phyloP scores from a whole-genome alignment of 2,113 vertebrate genomes.

The Hemiprocne comata region DNA sequence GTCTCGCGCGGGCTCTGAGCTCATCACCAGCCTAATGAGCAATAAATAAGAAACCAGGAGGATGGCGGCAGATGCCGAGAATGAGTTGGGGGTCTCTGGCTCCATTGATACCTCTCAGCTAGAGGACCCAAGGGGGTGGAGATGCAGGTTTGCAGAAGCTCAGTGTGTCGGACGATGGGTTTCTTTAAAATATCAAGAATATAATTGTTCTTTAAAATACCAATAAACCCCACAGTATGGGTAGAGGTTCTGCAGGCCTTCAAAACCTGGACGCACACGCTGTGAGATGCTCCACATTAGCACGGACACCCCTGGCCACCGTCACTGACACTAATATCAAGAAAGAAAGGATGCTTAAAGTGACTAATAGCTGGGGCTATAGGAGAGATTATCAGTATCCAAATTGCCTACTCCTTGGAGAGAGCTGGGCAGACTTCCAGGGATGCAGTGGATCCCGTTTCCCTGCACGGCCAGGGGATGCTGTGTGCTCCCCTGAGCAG shows the following conservation, averaged over 20 bases:
- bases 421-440: background rate
- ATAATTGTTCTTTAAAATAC: background rate
- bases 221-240: accelerated
- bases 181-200: background rate
- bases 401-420: background rate
- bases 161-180: background rate
- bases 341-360: background rate
- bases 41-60: background rate
- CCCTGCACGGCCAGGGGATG: background rate
- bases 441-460: background rate
- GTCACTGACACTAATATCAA: accelerated
- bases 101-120: accelerated
- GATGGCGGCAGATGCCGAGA: accelerated
- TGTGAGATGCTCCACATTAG: background rate
- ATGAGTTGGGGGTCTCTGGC: background rate
- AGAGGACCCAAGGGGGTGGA: background rate
- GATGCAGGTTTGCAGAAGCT: background rate
- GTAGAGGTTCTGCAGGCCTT: background rate
- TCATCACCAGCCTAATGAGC: background rate
- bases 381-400: background rate
- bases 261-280: accelerated
- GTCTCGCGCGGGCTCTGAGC: background rate
- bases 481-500: background rate
- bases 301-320: background rate
- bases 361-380: background rate